These are phyloP conservation scores for Streptopelia turtur DNA, from an alignment of 2,797 vertebrate species.

Conservation along the genomic window DNA sequence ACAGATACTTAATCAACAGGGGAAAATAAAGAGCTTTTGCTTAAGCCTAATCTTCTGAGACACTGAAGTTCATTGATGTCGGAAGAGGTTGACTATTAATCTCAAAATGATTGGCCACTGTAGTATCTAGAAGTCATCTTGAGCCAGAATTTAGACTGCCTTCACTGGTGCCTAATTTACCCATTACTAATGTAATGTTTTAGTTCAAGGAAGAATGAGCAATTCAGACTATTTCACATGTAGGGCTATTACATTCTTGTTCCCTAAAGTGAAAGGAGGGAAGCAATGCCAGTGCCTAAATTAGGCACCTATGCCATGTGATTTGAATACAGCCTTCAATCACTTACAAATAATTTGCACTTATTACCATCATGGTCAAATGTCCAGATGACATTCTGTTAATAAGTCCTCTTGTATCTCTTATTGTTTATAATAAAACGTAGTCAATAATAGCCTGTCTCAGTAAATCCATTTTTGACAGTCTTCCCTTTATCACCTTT, in stretches of 20 bases:
- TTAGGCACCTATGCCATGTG: not conserved
- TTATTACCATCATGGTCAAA: not conserved
- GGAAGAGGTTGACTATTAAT: not conserved
- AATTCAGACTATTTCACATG: not conserved
- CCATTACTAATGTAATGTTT: slow-evolving; percentile 15
- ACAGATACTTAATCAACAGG: not conserved
- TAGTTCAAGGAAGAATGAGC: not conserved
- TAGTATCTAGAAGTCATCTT: not conserved
- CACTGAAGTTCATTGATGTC: not conserved
- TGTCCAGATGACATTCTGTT: not conserved
- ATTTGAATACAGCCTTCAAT: slow-evolving; percentile 3
- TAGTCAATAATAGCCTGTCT: not conserved
- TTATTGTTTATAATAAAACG: not conserved
- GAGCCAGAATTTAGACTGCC: not conserved
- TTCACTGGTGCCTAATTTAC: slow-evolving; percentile 24
- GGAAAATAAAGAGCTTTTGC: not conserved
- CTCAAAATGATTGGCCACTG: not conserved
- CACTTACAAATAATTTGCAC: slow-evolving; percentile 12
- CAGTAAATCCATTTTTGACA: not conserved
- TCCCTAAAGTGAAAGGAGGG: slow-evolving; percentile 22
- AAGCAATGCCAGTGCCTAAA: not conserved
- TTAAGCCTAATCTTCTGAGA: not conserved
- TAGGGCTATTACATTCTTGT: not conserved
- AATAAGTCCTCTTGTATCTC: not conserved
- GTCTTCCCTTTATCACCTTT: not conserved